Percentiles rank a stretch among this genome's conserved stretches.
Conservation (phyloP, 2,888 invertebrate genomes). For the Stratiomys singularior region DNA sequence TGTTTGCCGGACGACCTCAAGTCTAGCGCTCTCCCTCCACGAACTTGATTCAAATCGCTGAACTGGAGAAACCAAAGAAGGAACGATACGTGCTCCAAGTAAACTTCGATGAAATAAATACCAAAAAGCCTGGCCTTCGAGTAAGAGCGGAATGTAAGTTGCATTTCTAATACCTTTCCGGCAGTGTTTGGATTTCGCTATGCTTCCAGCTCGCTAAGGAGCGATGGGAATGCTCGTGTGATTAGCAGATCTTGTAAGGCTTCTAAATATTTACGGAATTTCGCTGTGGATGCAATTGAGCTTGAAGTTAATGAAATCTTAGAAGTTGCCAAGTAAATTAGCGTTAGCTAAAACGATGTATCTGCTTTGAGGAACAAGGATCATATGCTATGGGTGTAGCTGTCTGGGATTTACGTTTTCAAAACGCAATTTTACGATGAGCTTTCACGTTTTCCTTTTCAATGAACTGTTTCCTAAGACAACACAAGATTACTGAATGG, state of each 20-base stretch:
- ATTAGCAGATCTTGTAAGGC: slow-evolving; percentile 31
- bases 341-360: background rate
- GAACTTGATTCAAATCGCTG: background rate
- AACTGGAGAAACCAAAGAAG: background rate
- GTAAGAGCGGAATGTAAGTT: background rate
- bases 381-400: too few relatives aligned
- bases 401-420: too few relatives aligned
- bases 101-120: background rate
- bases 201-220: background rate
- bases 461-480: too few relatives aligned
- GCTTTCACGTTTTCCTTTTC: too few relatives aligned
- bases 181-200: background rate
- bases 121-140: background rate
- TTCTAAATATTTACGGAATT: slow-evolving; percentile 42
- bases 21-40: background rate
- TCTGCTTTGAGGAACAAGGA: too few relatives aligned
- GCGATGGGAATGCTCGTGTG: background rate
- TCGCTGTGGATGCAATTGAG: slow-evolving; percentile 26
- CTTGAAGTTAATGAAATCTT: slow-evolving; percentile 35
- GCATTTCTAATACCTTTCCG: background rate
- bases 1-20: background rate
- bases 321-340: background rate
- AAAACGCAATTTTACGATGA: too few relatives aligned
- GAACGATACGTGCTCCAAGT: background rate
- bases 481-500: too few relatives aligned